phyloP scores from a whole-genome alignment of 2,797 vertebrate species.

The Alauda arvensis region DNA sequence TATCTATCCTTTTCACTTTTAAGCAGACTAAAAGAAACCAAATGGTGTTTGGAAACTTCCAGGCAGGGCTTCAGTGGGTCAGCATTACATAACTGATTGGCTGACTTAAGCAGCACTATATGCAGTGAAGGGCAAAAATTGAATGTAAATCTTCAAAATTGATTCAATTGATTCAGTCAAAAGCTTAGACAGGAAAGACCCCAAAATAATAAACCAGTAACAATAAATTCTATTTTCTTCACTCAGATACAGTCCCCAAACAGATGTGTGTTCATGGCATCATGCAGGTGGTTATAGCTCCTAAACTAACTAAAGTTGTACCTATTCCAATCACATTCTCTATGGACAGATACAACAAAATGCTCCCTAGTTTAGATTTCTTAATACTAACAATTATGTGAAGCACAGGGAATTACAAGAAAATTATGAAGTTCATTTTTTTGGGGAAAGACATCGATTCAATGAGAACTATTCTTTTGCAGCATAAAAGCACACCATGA shows the following conservation, averaged over 20 bases:
- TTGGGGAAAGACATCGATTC: not conserved
- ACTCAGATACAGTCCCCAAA: not conserved
- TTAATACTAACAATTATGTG: not conserved
- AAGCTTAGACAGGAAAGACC: not conserved
- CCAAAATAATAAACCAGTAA: not conserved
- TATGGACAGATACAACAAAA: not conserved
- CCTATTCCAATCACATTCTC: not conserved
- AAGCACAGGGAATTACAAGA: not conserved
- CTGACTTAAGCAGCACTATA: not conserved
- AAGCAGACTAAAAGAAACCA: not conserved
- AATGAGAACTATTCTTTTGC: not conserved
- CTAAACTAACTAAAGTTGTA: not conserved
- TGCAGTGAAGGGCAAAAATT: not conserved
- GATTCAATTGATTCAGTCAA: not conserved
- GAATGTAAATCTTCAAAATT: not conserved
- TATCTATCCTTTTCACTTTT: constrained; percentile 1
- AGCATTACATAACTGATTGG: not conserved
- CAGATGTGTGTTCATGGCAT: rapidly evolving
- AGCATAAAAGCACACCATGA: not conserved
- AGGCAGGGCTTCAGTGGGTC: not conserved
- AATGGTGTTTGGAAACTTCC: not conserved
- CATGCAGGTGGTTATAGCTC: not conserved
- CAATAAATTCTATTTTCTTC: not conserved
- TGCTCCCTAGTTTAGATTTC: not conserved
- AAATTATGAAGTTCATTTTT: not conserved